Base-by-base conservation (phyloP, 2,797 vertebrate genomes). In the Picus viridis region DNA sequence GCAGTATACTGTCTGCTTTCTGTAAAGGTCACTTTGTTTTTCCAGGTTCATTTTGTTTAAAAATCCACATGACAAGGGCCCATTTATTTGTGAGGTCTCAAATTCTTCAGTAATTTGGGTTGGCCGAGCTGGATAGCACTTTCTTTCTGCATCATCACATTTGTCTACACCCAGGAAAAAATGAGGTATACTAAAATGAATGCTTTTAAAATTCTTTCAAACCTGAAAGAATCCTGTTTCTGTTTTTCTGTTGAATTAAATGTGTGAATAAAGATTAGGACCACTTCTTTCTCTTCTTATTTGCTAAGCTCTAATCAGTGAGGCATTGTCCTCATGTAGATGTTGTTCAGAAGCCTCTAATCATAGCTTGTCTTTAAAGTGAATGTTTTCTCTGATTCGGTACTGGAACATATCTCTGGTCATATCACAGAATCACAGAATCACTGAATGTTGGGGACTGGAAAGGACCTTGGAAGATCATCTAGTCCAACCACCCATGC, bases 241-340 rank as follows among this genome's bases (percentile, higher is more conserved):
- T 70, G 20, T 82, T 59, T 22, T 82, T 71, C n/a, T 83, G 16
- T 75, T 77, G 36, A 86, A 75, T 92, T 83, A 53, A 45, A 78
- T 54, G 19, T 67, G 20, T 70, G 76, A 78, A 75, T 86, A 83
- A 78, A 78, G 73, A 63, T 91, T 80, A 67, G 19, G 24, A 13
- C 7, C 34, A 83, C 12, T 86, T 85, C 74, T 89, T 90, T 77
- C 12, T 75, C 47, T 94, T 91, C 59, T 86, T 32, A 61, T 93
- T 86, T 78, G 10, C 63, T 63, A 65, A 78, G 59, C 43, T 89
- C 29, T 88, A 78, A 89, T 92, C 79, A 95, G 39, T 0, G 0
- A 29, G 56, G 30, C 47, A 78, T 88, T 93, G 57, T 81, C n/a
- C 76, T 89, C 22, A 7, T 53, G n/a, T 34, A 86, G 65, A 65